Evolutionary conservation across 2,888 invertebrate species (phyloP).

Genomic region (Anaspis maculata): DNA sequence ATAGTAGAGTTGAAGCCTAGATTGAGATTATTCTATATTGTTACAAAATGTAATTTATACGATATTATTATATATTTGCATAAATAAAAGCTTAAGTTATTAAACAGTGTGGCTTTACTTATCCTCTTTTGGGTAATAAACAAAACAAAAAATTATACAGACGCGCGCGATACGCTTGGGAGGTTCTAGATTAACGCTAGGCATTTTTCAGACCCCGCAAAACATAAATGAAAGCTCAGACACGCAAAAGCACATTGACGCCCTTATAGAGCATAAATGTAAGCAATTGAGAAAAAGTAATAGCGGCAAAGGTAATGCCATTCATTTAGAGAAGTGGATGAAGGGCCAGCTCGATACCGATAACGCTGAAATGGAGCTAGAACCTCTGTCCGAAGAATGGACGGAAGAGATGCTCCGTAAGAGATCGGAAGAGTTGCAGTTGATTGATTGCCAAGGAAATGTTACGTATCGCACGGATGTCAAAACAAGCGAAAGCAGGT

Average conservation of each 20-base stretch:
- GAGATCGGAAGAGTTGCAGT: constrained; percentile 60
- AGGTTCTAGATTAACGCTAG: constrained; percentile 20
- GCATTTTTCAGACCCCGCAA: constrained; percentile 35
- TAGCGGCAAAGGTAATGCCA: constrained; percentile 60
- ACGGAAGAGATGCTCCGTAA: constrained; percentile 64
- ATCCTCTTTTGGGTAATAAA: constrained; percentile 19
- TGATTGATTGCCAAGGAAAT: constrained; percentile 44
- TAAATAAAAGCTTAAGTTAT: constrained; percentile 40
- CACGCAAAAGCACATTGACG: constrained; percentile 47
- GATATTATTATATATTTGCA: constrained; percentile 37
- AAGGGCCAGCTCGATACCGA: constrained; percentile 59
- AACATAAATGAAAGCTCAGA: constrained; percentile 33
- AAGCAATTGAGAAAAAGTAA: constrained; percentile 54
- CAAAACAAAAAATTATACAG: no score
- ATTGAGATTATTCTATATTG: constrained; percentile 33
- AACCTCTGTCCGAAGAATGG: constrained; percentile 58
- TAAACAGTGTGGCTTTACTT: constrained; percentile 35
- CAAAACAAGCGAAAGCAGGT: constrained; percentile 33
- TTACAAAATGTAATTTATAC: constrained; percentile 35
- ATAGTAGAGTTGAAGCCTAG: constrained; percentile 25
- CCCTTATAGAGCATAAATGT: constrained; percentile 56
- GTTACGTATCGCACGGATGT: constrained; percentile 17
- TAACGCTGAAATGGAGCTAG: constrained; percentile 35
- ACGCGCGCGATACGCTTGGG: not conserved
- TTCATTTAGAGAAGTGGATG: constrained; percentile 75